Base-by-base conservation (phyloP, 1,140 invertebrate genomes). In the Stenopsyche tienmushanensis region DNA sequence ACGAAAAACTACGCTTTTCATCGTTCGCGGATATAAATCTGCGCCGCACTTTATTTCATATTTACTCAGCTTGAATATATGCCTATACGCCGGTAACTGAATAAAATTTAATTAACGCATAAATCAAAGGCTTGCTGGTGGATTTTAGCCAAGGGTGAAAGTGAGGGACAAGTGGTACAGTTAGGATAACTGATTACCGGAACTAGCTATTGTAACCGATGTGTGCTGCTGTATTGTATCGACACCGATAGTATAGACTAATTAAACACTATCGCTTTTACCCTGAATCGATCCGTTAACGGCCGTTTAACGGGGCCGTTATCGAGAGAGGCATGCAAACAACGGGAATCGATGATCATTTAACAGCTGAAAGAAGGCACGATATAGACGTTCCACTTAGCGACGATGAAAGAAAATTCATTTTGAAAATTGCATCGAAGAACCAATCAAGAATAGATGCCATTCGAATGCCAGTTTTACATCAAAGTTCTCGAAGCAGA, bases 1-100 rank as follows among this genome's bases (percentile, higher is more conserved):
- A 54, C 29, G 57, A 62, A 66, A 65, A 62, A 60, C 64, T 49
- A 54, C 45, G 49, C 49, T 45, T 66, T 62, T 65, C 41, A 21
- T 44, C 10, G n/a, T n/a, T n/a, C n/a, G 34, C 57, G 25, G 42
- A 21, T 18, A 18, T 34, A 34, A 18, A 24, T 20, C 9, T 52
- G 23, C 8, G 49, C 49, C 50, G 8, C 50, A 29, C 26, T 53
- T 25, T 53, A 24, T 9, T 53, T 53, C 10, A 13, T 18, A 10
- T 21, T 17, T 49, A 13, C n/a, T n/a, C 7, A 39, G 29, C n/a
- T 39, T 8, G 29, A 39, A 39, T n/a, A 39, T 39, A n/a, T n/a
- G n/a, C n/a, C n/a, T n/a, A n/a, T n/a, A 42, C 18, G 41, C 18
- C n/a, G n/a, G 9, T 42, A 17, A 15, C 13, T 42, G 41, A 13